Percentiles rank a stretch among this genome's conserved stretches.
Evolutionary conservation across 2,113 vertebrate species (phyloP).

Genomic region (Kryptolebias marmoratus): DNA sequence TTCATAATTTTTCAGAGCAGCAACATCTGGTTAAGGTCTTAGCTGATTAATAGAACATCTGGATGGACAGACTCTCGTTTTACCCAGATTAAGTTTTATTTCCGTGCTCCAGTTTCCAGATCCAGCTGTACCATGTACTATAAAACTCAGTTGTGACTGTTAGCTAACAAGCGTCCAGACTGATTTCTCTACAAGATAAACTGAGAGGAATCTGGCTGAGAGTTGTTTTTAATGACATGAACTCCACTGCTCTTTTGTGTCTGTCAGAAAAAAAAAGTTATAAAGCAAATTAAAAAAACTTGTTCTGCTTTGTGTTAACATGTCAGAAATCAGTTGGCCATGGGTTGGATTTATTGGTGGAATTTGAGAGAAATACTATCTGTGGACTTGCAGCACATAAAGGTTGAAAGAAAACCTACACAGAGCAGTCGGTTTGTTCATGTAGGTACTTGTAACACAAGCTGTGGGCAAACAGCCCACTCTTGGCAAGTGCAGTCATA

Average conservation of each 20-base stretch:
- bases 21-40: constrained; percentile 68
- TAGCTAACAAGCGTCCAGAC: not conserved
- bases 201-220: not conserved
- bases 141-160: not conserved
- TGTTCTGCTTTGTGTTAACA: no score
- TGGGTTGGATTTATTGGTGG: not conserved
- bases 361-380: not conserved
- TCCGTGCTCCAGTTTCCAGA: constrained; percentile 20
- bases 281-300: no score
- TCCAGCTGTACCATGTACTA: constrained; percentile 4
- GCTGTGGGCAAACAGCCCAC: constrained; percentile 17
- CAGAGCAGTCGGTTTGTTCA: not conserved
- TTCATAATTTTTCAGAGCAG: constrained; percentile 57
- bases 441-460: constrained; percentile 27
- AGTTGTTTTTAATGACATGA: no score
- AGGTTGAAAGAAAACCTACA: constrained; percentile 1
- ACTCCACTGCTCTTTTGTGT: no score
- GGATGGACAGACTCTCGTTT: constrained; percentile 48
- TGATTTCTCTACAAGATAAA: not conserved
- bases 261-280: no score
- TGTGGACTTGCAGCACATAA: not conserved
- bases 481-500: constrained; percentile 26
- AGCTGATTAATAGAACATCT: constrained; percentile 74
- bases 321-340: not conserved
- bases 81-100: constrained; percentile 49